Conservation (phyloP, 2,888 invertebrate genomes). For the Dryomyza anilis region DNA sequence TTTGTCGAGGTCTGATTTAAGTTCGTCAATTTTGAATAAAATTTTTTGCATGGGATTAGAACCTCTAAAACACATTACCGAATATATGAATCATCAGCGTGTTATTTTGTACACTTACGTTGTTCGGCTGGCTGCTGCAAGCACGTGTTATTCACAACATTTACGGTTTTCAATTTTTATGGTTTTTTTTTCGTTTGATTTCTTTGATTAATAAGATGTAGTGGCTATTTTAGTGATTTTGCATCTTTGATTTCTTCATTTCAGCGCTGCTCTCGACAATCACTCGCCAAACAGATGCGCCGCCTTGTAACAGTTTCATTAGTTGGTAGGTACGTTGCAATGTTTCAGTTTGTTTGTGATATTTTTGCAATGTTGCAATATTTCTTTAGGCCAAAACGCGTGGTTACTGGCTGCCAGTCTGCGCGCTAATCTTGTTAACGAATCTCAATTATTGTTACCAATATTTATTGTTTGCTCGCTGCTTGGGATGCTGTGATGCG, state of each 20-base stretch:
- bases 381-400: slow-evolving; percentile 1
- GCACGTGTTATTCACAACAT: slow-evolving; percentile 10
- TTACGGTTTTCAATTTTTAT: neutral
- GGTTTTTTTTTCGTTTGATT: neutral
- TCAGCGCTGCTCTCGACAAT: neutral
- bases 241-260: neutral
- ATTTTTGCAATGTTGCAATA: slow-evolving; percentile 3
- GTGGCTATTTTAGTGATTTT: neutral
- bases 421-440: slow-evolving; percentile 25
- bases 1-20: no score
- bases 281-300: slow-evolving; percentile 18
- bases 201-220: neutral
- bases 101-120: neutral
- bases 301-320: slow-evolving; percentile 25
- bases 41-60: no score
- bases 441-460: slow-evolving; percentile 16
- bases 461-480: slow-evolving; percentile 23
- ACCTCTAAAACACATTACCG: neutral
- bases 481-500: no score
- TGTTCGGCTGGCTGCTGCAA: neutral
- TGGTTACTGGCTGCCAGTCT: slow-evolving; percentile 7
- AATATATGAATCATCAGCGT: slow-evolving; percentile 20
- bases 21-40: no score
- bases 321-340: no score
- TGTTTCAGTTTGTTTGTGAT: neutral